Percentiles rank a stretch among this genome's conserved stretches.
phyloP scores from a whole-genome alignment of 2,888 invertebrate genomes.

The Campoplex capitator region DNA sequence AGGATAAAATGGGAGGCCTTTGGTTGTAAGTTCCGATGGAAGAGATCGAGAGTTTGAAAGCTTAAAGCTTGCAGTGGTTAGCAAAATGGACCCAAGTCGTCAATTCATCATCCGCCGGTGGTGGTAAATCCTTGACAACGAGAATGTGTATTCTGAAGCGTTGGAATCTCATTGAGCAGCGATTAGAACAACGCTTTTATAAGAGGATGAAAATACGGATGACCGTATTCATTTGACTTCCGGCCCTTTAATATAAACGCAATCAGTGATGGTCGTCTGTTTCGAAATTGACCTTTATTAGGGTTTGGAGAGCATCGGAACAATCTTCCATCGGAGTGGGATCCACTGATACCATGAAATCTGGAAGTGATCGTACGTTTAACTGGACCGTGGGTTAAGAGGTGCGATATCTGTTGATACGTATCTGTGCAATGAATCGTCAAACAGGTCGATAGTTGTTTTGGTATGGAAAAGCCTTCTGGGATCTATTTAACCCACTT shows the following conservation, averaged over 20 bases:
- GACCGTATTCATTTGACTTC: slow-evolving; percentile 2
- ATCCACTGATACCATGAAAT: slow-evolving; percentile 40
- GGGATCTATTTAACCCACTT: slow-evolving; percentile 59
- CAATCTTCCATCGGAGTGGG: slow-evolving; percentile 16
- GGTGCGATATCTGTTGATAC: slow-evolving; percentile 42
- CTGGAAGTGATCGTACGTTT: slow-evolving; percentile 39
- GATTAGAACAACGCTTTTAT: not conserved
- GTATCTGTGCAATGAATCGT: slow-evolving; percentile 39
- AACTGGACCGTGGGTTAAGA: slow-evolving; percentile 33
- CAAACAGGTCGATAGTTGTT: slow-evolving; percentile 39
- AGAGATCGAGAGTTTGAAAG: not conserved
- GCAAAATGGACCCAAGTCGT: not conserved
- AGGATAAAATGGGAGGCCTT: not conserved
- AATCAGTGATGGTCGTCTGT: not conserved
- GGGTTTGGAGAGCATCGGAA: not conserved
- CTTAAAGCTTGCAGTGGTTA: not conserved
- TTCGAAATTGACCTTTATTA: slow-evolving; percentile 14
- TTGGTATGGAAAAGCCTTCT: slow-evolving; percentile 46
- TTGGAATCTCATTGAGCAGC: not conserved
- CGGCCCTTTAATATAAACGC: not conserved
- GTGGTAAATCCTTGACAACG: not conserved
- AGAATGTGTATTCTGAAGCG: not conserved
- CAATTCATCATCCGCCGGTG: not conserved
- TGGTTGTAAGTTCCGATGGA: not conserved
- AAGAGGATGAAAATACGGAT: not conserved